Evolutionary conservation across 2,888 invertebrate genomes (phyloP), one percentile per base, ranked within the genome.

Genomic region (Metacarcinus magister): DNA sequence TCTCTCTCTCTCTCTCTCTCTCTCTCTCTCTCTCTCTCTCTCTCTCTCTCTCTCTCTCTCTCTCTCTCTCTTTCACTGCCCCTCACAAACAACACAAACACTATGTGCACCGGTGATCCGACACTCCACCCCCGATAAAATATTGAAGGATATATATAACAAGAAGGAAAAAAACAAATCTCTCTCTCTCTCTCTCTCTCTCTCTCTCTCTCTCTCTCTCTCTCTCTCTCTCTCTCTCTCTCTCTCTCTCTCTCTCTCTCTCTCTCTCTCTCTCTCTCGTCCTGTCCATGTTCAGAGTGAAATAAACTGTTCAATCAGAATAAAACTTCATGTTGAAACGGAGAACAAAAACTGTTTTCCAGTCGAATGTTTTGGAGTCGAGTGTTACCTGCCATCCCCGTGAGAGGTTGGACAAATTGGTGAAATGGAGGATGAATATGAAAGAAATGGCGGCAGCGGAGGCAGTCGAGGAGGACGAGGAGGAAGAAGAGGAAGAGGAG

Each of bases 1-100:
- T 60, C 60, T 60, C 67, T 67, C 67, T 67, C 67, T 67, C 67
- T 67, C 67, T 67, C 67, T 67, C 67, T 67, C 54, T 54, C 54
- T 54, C 54, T 54, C 54, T 54, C 54, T 54, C 54, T 54, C 54
- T 54, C 54, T n/a, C 67, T 67, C 67, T 67, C 67, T 67, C 67
- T 67, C 67, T 67, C 67, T 67, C 23, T 67, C 67, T 67, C 67
- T 67, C 13, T 67, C n/a, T 67, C n/a, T n/a, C 19, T 10, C 67
- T 16, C 54, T 54, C 54, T 54, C 54, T 54, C 54, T 54, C 54
- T 54, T 54, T n/a, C n/a, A n/a, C n/a, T n/a, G n/a, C n/a, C n/a
- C n/a, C n/a, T n/a, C n/a, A n/a, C n/a, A n/a, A n/a, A n/a, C n/a
- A n/a, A n/a, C n/a, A n/a, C n/a, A n/a, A n/a, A n/a, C n/a, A n/a